Evolutionary conservation across 1,140 invertebrate species (phyloP).

Genomic region (Cherax destructor): DNA sequence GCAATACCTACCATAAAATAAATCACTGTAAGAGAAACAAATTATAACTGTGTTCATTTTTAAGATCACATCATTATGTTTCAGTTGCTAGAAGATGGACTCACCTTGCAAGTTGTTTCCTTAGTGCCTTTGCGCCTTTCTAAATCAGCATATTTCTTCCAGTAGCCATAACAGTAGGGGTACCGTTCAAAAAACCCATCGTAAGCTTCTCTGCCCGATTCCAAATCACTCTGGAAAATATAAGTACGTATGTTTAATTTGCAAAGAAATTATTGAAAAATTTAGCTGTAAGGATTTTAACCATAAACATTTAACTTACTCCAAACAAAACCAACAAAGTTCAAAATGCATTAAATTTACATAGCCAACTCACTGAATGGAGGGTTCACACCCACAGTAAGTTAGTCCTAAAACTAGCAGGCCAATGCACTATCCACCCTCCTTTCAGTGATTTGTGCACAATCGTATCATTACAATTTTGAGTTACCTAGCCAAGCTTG

Average conservation of each 20-base stretch:
- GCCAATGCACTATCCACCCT: too few relatives aligned
- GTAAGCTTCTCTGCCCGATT: slow-evolving; percentile 94
- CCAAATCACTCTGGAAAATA: slow-evolving; percentile 82
- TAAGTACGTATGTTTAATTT: too few relatives aligned
- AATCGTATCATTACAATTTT: too few relatives aligned
- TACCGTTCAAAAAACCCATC: slow-evolving; percentile 95
- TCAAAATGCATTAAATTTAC: neutral
- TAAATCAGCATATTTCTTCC: slow-evolving; percentile 98
- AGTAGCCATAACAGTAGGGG: slow-evolving; percentile 99
- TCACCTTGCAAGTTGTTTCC: slow-evolving; percentile 85
- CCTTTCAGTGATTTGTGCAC: too few relatives aligned
- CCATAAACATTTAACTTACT: too few relatives aligned
- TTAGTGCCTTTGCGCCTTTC: slow-evolving; percentile 87
- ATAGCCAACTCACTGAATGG: neutral
- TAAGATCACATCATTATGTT: slow-evolving; percentile 42
- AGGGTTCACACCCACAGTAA: too few relatives aligned
- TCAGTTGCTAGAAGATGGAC: slow-evolving; percentile 13
- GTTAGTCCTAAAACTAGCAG: too few relatives aligned
- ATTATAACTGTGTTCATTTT: slow-evolving; percentile 46
- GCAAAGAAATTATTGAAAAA: too few relatives aligned
- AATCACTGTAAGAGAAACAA: slow-evolving; percentile 40
- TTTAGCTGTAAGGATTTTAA: too few relatives aligned
- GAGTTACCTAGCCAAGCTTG: too few relatives aligned
- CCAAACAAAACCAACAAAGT: neutral
- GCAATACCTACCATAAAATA: slow-evolving; percentile 38